These are phyloP conservation scores for Pseudococcus jackbeardsleyi DNA, from an alignment of 2,888 invertebrate genomes.

Conservation along the genomic window DNA sequence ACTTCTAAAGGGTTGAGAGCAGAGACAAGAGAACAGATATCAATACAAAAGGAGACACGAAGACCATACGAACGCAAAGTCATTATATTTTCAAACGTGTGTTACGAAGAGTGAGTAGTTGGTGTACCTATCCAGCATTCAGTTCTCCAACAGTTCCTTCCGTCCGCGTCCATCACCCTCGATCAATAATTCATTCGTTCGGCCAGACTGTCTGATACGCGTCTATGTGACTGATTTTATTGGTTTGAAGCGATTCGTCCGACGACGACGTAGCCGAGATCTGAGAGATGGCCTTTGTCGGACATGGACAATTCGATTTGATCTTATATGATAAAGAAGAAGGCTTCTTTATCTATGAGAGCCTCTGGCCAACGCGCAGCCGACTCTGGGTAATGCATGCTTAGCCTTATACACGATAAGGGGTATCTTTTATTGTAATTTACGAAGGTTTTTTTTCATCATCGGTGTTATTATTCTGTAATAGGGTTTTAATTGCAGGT, in stretches of 20 bases:
- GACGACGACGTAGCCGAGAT: background rate
- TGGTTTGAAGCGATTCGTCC: background rate
- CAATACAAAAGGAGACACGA: background rate
- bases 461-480: no score
- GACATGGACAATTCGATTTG: background rate
- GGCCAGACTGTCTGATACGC: constrained; percentile 36
- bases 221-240: constrained; percentile 43
- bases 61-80: background rate
- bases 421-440: no score
- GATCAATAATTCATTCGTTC: constrained; percentile 45
- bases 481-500: no score
- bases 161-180: constrained; percentile 37
- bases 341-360: background rate
- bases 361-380: no score
- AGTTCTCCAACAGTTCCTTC: background rate
- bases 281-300: constrained; percentile 16
- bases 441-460: no score
- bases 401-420: no score
- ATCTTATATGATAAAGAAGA: background rate
- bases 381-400: no score
- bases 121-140: background rate
- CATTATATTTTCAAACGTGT: background rate
- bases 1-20: no score
- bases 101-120: background rate
- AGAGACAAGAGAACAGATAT: no score